Evolutionary conservation across 2,113 vertebrate genomes (phyloP), one percentile per base, ranked within the genome.

Genomic region (Eclectus roratus): DNA sequence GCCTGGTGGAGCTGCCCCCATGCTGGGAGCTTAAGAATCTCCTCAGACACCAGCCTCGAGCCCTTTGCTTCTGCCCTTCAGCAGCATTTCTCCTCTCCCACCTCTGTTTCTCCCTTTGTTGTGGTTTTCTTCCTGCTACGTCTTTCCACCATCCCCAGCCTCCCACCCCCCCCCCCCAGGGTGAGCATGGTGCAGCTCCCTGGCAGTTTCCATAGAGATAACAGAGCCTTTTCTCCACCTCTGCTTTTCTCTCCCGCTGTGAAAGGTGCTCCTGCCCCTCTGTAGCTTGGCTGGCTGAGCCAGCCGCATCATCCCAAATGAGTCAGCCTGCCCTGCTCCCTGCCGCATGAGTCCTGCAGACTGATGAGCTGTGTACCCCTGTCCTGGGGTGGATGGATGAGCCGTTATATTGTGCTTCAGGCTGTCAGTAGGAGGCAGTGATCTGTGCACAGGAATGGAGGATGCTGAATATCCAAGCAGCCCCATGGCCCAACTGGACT

Each of bases 181-280:
- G 20, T 12, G 52, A 81, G 37, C 11, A 10, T 1, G 16, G 79
- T 76, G 87, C 66, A 61, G 58, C 44, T 92, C 80, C 66, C 87
- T 87, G 28, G 79, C 66, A 88, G 91, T 91, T 95, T 60, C 88
- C 66, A 80, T 88, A 85, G 88, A 95, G 81, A 83, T 88, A 53
- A 81, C 17, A 77, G 53, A 73, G 33, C 44, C 27, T 80, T 77
- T 65, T 68, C 44, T 87, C 35, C 78, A 33, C 65, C 44, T 74
- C 55, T 94, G 70, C 33, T 64, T 84, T 78, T 52, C 19, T 87
- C 18, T 66, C 47, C 9, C 52, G 20, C 28, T 52, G 10, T 0
- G 1, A 41, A 70, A 60, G 55, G 17, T 1, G 1, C 43, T 88
- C 35, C 61, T 90, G 28, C 31, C 35, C 47, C 46, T 58, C 33